Evolutionary conservation across 2,113 vertebrate genomes (phyloP), one percentile per base, ranked within the genome.

Genomic region (Pavo muticus): DNA sequence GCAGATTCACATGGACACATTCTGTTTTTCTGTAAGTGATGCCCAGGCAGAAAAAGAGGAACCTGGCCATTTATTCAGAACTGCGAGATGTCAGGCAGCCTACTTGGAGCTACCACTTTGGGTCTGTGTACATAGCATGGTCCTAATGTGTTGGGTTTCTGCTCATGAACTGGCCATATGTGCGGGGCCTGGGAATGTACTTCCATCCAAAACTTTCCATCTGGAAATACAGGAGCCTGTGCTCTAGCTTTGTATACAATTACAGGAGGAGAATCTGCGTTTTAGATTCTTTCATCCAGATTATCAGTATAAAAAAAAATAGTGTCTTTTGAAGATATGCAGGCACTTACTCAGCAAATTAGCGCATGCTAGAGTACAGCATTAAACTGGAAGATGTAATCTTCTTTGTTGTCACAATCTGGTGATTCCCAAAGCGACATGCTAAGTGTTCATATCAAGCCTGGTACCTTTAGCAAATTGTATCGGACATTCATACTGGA

Each of bases 141-240:
- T 61, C 69, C 56, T 91, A 72, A 94, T 48, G 50, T 19, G 21
- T 25, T 74, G 69, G 76, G 65, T 86, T 94, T 88, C 76, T 91
- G 79, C 50, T 96, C 17, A 1, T 91, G 83, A 91, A 64, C 83
- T 25, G 69, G 27, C 88, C 96, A 96, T 96, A 88, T 93, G 90
- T 90, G 79, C 64, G 78, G 76, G 71, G 64, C 60, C 35, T 70
- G 60, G 44, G 39, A 95, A 94, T 52, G 20, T 86, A 88, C 84
- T 94, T 95, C 76, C 42, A 81, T 40, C 47, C 69, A 32, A 74
- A 71, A 84, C 11, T 81, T 93, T 91, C 94, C 75, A 74, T 80
- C 83, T 96, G 90, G 75, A 93, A 77, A 86, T 56, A 91, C 39
- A 86, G 42, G 56, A 96, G 52, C 42, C 50, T 74, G 19, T 71